Evolutionary conservation across 2,797 vertebrate genomes (phyloP).

Genomic region (Acipenser oxyrinchus): DNA sequence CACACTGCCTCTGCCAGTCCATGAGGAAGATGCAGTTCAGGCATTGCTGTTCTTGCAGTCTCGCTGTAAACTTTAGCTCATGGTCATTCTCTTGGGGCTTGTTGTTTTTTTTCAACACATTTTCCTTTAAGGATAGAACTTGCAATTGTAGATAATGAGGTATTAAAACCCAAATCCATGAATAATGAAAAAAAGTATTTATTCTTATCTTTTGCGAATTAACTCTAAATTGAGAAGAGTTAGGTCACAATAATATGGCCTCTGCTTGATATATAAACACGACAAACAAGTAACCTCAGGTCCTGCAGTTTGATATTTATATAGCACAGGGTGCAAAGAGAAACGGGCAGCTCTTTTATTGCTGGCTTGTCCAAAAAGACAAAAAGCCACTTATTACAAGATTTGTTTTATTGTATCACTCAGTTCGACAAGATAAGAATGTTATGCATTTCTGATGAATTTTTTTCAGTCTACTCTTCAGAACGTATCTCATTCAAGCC

Average conservation of each 20-base stretch:
- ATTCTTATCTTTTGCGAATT: too few relatives aligned
- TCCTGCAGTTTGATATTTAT: not conserved
- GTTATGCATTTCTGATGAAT: not conserved
- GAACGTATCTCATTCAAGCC: not conserved
- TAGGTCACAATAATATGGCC: too few relatives aligned
- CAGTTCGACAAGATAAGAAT: not conserved
- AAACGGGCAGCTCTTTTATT: not conserved
- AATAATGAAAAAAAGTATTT: too few relatives aligned
- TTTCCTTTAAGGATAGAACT: conserved; percentile 12
- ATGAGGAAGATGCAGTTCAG: conserved; percentile 35
- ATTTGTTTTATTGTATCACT: not conserved
- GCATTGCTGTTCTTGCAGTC: conserved; percentile 25
- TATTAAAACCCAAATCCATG: too few relatives aligned
- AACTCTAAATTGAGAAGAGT: too few relatives aligned
- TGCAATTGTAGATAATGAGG: conserved; percentile 8
- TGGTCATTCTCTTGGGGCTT: conserved; percentile 9
- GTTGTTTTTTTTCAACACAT: not conserved
- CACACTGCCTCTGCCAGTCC: conserved; percentile 33
- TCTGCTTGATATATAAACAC: too few relatives aligned
- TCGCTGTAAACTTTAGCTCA: conserved; percentile 4
- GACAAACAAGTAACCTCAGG: too few relatives aligned
- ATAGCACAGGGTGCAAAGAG: not conserved
- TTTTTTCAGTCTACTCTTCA: not conserved
- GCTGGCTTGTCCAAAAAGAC: not conserved
- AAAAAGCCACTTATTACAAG: not conserved